phyloP scores from a whole-genome alignment of 2,797 vertebrate species.

The Rhyacichthys aspro region DNA sequence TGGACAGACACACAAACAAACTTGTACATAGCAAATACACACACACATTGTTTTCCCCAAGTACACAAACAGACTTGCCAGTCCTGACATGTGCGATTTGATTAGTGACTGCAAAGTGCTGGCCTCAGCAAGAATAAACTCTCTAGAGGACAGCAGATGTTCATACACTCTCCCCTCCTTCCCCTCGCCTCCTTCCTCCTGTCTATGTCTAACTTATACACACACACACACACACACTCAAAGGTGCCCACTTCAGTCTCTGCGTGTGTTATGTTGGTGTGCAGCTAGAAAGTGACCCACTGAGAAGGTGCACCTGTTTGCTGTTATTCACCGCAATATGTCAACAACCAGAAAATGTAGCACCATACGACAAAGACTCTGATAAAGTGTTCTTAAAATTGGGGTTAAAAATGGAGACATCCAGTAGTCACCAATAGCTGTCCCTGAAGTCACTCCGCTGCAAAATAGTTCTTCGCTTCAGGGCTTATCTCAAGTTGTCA shows the following conservation, averaged over 20 bases:
- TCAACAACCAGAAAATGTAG: constrained; percentile 56
- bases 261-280: constrained; percentile 51
- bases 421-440: constrained; percentile 25
- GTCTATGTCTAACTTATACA: constrained; percentile 57
- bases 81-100: constrained; percentile 78
- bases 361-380: constrained; percentile 25
- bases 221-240: constrained; percentile 38
- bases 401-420: constrained; percentile 26
- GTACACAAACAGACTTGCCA: constrained; percentile 65
- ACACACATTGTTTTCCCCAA: constrained; percentile 20
- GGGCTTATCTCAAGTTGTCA: constrained; percentile 35
- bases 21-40: constrained; percentile 12
- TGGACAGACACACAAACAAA: constrained; percentile 37
- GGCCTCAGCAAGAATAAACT: constrained; percentile 78
- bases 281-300: constrained; percentile 67
- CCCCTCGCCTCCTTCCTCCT: constrained; percentile 19
- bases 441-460: constrained; percentile 11
- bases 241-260: constrained; percentile 7
- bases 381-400: constrained; percentile 52
- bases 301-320: constrained; percentile 73
- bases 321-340: constrained; percentile 56
- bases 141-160: constrained; percentile 78
- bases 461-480: constrained; percentile 31
- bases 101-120: constrained; percentile 78
- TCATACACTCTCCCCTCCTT: constrained; percentile 50